phyloP scores from a whole-genome alignment of 2,113 vertebrate genomes.

The Aepyceros melampus region DNA sequence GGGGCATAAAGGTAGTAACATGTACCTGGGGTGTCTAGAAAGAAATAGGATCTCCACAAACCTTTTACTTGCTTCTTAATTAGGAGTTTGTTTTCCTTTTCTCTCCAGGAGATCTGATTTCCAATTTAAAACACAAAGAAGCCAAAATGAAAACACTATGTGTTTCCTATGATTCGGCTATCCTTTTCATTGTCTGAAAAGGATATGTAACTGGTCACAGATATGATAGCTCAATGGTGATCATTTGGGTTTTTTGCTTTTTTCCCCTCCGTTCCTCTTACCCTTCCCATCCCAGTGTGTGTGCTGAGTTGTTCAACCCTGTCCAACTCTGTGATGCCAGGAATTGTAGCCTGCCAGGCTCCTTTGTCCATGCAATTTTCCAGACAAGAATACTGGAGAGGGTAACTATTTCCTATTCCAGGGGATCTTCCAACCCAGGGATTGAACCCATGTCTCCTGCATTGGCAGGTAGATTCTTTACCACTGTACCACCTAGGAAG shows the following conservation, averaged over 20 bases:
- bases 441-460: background rate
- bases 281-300: background rate
- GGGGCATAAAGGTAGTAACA: background rate
- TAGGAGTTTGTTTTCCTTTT: background rate
- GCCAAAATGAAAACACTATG: background rate
- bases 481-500: background rate
- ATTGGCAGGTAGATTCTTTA: background rate
- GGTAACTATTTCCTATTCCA: background rate
- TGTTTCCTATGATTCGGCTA: background rate
- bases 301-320: background rate
- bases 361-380: background rate
- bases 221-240: background rate
- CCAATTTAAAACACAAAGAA: conserved; percentile 29
- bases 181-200: conserved; percentile 23
- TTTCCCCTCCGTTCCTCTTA: background rate
- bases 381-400: background rate
- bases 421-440: background rate
- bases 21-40: background rate
- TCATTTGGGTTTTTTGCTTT: background rate
- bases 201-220: background rate
- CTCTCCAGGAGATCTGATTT: background rate
- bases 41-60: background rate
- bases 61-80: background rate
- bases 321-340: background rate
- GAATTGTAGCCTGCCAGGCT: background rate